phyloP scores from a whole-genome alignment of 2,113 vertebrate species.

The Cynoglossus semilaevis region DNA sequence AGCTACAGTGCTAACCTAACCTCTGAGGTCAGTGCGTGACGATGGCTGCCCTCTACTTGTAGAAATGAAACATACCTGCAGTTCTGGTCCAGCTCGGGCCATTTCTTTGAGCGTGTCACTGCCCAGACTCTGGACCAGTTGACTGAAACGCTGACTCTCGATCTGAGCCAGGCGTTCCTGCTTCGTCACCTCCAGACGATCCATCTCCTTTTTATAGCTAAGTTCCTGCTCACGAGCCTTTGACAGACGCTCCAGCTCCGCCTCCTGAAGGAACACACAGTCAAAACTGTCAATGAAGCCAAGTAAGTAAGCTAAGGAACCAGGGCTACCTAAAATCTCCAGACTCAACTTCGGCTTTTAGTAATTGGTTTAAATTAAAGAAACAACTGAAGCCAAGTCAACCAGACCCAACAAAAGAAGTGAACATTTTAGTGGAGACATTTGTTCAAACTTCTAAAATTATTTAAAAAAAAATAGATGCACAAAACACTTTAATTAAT shows the following conservation, averaged over 20 bases:
- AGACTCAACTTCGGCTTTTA: too few species aligned
- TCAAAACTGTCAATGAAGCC: not conserved
- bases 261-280: constrained; percentile 71
- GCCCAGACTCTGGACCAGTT: constrained; percentile 77
- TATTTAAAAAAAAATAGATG: too few species aligned
- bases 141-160: constrained; percentile 77
- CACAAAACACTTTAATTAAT: too few species aligned
- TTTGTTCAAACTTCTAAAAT: too few species aligned
- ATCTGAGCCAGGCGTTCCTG: constrained; percentile 75
- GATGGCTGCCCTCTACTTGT: not conserved
- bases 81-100: constrained; percentile 82
- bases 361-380: too few species aligned
- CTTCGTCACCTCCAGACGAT: constrained; percentile 79
- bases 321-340: too few species aligned
- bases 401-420: too few species aligned
- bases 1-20: too few species aligned
- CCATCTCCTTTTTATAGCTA: constrained; percentile 73
- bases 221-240: constrained; percentile 83
- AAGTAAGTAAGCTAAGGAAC: too few species aligned
- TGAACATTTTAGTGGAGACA: too few species aligned
- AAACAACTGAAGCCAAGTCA: too few species aligned
- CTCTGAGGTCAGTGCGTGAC: too few species aligned
- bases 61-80: constrained; percentile 76
- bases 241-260: constrained; percentile 77
- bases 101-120: constrained; percentile 80